Evolutionary conservation across 2,888 invertebrate species (phyloP).

Genomic region (Escarpia spicata): DNA sequence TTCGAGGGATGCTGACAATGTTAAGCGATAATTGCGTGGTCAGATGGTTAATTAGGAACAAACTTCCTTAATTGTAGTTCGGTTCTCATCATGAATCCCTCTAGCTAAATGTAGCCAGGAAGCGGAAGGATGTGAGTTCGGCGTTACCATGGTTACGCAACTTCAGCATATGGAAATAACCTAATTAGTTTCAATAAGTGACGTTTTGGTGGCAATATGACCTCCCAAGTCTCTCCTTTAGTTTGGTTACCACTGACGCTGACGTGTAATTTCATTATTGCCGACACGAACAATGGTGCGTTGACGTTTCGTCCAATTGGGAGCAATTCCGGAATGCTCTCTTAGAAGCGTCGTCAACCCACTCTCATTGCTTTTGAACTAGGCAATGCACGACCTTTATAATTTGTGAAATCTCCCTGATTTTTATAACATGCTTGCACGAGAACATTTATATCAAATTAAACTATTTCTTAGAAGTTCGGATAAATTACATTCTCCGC

Average conservation of each 20-base stretch:
- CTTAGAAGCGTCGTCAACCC: neutral
- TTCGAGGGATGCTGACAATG: neutral
- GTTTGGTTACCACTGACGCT: neutral
- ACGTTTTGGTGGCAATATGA: neutral
- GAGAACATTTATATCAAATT: too few relatives aligned
- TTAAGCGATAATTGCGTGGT: neutral
- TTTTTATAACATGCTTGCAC: too few relatives aligned
- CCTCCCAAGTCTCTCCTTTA: neutral
- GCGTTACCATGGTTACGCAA: neutral
- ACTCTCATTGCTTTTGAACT: neutral
- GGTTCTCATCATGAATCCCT: neutral
- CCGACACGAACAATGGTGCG: neutral
- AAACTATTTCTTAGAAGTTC: too few relatives aligned
- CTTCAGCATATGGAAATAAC: neutral
- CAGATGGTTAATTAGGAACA: neutral
- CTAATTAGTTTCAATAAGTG: constrained; percentile 4
- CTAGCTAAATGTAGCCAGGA: neutral
- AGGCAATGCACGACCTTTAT: too few relatives aligned
- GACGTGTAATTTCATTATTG: neutral
- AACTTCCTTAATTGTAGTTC: neutral
- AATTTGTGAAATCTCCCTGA: too few relatives aligned
- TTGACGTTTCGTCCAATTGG: neutral
- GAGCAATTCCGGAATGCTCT: neutral
- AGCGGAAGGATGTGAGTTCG: neutral
- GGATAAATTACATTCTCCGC: too few relatives aligned